Evolutionary conservation across 2,888 invertebrate genomes (phyloP).

Genomic region (Chrysolina oricalcia): DNA sequence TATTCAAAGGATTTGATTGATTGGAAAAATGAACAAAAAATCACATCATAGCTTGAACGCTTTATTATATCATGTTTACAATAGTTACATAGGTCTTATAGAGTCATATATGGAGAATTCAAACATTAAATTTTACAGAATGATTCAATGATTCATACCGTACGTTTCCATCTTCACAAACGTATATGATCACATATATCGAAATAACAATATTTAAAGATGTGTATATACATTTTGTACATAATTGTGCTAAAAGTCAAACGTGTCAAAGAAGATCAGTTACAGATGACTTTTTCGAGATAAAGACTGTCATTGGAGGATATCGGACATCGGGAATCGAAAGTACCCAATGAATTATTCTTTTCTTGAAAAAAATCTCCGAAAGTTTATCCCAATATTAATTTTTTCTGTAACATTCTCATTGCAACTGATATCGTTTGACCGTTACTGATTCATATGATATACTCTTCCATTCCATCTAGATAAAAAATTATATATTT

Average conservation of each 20-base stretch:
- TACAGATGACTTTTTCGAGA: neutral
- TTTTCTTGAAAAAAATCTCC: neutral
- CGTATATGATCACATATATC: conserved; percentile 68
- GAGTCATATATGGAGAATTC: conserved; percentile 57
- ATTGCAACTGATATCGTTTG: neutral
- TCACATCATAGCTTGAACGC: conserved; percentile 56
- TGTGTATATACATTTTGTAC: conserved; percentile 68
- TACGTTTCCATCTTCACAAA: conserved; percentile 45
- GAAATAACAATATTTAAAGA: conserved; percentile 64
- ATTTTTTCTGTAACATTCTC: neutral
- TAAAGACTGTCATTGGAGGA: too few relatives aligned
- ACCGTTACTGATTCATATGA: neutral
- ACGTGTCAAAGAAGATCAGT: conserved; percentile 20
- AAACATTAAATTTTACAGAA: conserved; percentile 60
- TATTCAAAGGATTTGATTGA: too few relatives aligned
- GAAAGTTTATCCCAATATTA: too few relatives aligned
- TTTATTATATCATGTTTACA: conserved; percentile 61
- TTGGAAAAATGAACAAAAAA: neutral
- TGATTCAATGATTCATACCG: conserved; percentile 45
- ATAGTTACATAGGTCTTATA: conserved; percentile 59
- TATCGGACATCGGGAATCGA: too few relatives aligned
- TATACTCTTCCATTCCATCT: conserved; percentile 48
- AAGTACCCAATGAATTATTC: neutral
- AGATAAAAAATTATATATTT: conserved; percentile 48
- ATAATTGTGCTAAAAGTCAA: conserved; percentile 58